Evolutionary conservation across 2,113 vertebrate species (phyloP).

Genomic region (Stegostoma tigrinum): DNA sequence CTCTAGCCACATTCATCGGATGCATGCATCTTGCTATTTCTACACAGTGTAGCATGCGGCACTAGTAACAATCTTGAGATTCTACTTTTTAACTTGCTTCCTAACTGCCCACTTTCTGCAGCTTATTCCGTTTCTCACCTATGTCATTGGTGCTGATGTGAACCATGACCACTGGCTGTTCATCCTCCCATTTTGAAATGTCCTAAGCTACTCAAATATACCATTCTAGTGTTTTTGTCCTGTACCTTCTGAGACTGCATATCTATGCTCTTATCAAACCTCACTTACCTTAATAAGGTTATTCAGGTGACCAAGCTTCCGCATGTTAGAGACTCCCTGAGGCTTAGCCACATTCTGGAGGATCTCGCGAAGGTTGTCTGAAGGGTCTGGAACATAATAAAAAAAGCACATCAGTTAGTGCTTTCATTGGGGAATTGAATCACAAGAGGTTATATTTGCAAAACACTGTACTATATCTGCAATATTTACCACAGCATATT

Average conservation of each 20-base stretch:
- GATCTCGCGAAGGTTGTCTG: slow-evolving; percentile 92
- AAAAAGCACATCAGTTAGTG: background rate
- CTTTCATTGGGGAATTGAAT: background rate
- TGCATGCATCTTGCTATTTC: no score
- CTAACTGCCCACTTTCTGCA: no score
- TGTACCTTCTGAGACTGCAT: background rate
- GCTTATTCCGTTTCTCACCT: no score
- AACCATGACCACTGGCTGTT: no score
- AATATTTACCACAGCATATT: background rate
- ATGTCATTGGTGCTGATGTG: background rate
- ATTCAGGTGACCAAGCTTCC: slow-evolving; percentile 95
- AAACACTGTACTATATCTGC: background rate
- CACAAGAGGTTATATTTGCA: background rate
- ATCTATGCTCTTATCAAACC: background rate
- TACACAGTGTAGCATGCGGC: no score
- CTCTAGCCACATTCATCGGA: no score
- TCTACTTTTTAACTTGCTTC: no score
- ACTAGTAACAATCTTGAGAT: no score
- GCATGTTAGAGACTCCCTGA: slow-evolving; percentile 96
- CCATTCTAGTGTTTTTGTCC: background rate
- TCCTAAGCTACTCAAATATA: background rate
- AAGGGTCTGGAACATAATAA: slow-evolving; percentile 70
- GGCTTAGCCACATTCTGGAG: slow-evolving; percentile 96
- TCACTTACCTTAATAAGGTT: slow-evolving; percentile 91
- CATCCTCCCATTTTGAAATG: no score